phyloP scores from a whole-genome alignment of 1,140 invertebrate genomes.

The Drosophila ohnishii region DNA sequence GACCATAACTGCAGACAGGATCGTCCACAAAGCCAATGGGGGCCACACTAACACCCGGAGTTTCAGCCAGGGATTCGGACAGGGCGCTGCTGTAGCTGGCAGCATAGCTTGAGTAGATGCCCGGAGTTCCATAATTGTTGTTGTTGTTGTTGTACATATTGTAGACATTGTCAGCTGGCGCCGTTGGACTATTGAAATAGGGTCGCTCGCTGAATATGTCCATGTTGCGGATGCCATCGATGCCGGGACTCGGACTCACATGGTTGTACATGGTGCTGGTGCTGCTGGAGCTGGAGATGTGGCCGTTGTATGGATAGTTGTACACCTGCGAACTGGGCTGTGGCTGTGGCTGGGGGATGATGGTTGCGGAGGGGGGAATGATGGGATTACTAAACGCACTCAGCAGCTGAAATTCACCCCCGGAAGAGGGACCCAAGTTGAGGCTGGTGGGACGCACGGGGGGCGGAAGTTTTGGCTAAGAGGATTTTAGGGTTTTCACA shows the following conservation, averaged over 20 bases:
- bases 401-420: slow-evolving; percentile 59
- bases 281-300: slow-evolving; percentile 34
- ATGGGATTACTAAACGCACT: slow-evolving; percentile 68
- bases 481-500: slow-evolving; percentile 36
- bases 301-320: slow-evolving; percentile 38
- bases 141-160: slow-evolving; percentile 26
- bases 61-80: slow-evolving; percentile 71
- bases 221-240: slow-evolving; percentile 73
- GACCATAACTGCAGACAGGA: slow-evolving; percentile 24
- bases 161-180: slow-evolving; percentile 27
- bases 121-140: slow-evolving; percentile 43
- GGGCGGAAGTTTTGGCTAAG: slow-evolving; percentile 47
- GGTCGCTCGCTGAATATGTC: slow-evolving; percentile 60
- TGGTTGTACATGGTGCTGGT: slow-evolving; percentile 29
- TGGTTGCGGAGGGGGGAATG: slow-evolving; percentile 32
- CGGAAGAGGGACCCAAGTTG: slow-evolving; percentile 28
- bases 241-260: slow-evolving; percentile 52
- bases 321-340: slow-evolving; percentile 48
- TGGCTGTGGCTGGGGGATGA: slow-evolving; percentile 52
- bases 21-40: slow-evolving; percentile 42
- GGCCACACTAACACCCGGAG: slow-evolving; percentile 71
- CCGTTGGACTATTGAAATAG: slow-evolving; percentile 58
- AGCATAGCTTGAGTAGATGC: slow-evolving; percentile 55
- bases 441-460: slow-evolving; percentile 66
- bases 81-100: slow-evolving; percentile 71